Percentiles rank a stretch among this genome's conserved stretches.
These are phyloP conservation scores for Hyles vespertilio DNA, from an alignment of 1,140 invertebrate genomes.

Conservation along the genomic window DNA sequence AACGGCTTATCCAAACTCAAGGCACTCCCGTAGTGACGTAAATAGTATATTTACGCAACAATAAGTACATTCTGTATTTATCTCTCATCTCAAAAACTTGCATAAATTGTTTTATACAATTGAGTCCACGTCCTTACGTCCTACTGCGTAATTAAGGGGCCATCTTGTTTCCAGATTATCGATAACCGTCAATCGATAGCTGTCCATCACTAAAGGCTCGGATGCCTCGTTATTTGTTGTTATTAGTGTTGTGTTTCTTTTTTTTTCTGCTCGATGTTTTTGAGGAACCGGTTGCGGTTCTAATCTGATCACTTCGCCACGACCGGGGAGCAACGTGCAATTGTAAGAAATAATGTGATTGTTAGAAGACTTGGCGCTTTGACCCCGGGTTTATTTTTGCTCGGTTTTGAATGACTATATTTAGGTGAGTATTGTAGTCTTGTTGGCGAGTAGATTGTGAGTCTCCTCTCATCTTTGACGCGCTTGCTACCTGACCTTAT, in stretches of 20 bases:
- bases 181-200: conserved; percentile 25
- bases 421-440: too few species aligned
- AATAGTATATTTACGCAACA: too few species aligned
- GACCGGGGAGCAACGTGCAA: conserved; percentile 27
- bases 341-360: background rate
- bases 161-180: conserved; percentile 2
- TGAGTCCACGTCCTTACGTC: too few species aligned
- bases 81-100: too few species aligned
- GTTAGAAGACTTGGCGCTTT: background rate
- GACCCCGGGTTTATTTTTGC: conserved; percentile 1
- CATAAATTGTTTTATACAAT: background rate
- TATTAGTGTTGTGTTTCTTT: conserved; percentile 68
- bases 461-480: background rate
- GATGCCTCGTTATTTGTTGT: conserved; percentile 71
- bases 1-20: too few species aligned
- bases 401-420: background rate
- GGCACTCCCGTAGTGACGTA: too few species aligned
- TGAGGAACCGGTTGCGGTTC: conserved; percentile 52
- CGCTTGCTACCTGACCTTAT: too few species aligned
- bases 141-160: too few species aligned
- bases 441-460: background rate
- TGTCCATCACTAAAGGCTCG: conserved; percentile 41
- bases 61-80: too few species aligned
- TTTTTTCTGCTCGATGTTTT: conserved; percentile 55
- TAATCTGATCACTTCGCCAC: conserved; percentile 69